Evolutionary conservation across 1,140 invertebrate species (phyloP).

Genomic region (Choristoneura fumiferana): DNA sequence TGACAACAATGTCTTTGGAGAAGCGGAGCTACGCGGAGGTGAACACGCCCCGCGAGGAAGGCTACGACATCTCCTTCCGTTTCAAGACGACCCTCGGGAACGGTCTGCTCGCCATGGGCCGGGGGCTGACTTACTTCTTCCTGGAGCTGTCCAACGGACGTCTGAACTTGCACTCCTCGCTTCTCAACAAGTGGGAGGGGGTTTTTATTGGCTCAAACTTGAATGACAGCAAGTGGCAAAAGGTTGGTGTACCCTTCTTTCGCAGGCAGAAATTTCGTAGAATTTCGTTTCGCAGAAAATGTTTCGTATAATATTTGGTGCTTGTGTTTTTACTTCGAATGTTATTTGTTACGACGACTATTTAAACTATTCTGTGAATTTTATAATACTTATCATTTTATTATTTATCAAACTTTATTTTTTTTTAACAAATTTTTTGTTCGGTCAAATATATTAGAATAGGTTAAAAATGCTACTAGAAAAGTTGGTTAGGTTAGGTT

Average conservation of each 20-base stretch:
- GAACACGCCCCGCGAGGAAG: conserved; percentile 89
- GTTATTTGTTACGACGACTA: too few relatives aligned
- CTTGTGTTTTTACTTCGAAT: too few relatives aligned
- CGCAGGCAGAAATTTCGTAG: too few relatives aligned
- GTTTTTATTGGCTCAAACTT: conserved; percentile 90
- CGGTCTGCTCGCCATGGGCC: conserved; percentile 91
- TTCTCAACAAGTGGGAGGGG: conserved; percentile 93
- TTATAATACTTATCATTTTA: too few relatives aligned
- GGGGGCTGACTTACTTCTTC: conserved; percentile 89
- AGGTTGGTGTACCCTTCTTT: conserved; percentile 68
- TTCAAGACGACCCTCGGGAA: conserved; percentile 94
- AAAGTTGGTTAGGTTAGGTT: too few relatives aligned
- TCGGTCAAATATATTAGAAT: too few relatives aligned
- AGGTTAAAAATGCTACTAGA: too few relatives aligned
- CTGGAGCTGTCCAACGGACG: conserved; percentile 89
- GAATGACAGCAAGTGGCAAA: conserved; percentile 93
- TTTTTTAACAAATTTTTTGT: too few relatives aligned
- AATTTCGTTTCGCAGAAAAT: too few relatives aligned
- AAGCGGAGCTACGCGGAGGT: conserved; percentile 87
- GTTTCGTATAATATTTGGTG: too few relatives aligned
- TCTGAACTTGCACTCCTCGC: conserved; percentile 90
- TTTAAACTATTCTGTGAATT: too few relatives aligned
- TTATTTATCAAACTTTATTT: too few relatives aligned
- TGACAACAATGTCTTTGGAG: conserved; percentile 92
- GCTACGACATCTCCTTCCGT: conserved; percentile 92